Base-by-base conservation (phyloP, 1,140 invertebrate species). In the Atta texana region DNA sequence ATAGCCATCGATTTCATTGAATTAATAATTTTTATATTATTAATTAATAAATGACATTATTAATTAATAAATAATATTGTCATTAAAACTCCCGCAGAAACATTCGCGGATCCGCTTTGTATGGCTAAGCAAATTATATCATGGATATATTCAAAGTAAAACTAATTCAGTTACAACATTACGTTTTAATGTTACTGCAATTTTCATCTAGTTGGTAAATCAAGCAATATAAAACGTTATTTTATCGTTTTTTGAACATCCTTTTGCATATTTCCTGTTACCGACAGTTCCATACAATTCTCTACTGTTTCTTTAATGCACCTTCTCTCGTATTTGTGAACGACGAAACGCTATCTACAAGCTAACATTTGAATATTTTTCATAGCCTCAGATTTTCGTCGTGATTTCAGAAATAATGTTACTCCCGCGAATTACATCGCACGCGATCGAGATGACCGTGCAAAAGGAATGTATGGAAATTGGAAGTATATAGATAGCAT, bases 161-260 rank as follows among this genome's bases (percentile, higher is more conserved):
- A 74, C 8, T 55, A 59, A 57, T 87, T 74, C 21, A 59, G 59
- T 24, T 61, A 3, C 39, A 7, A 49, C 31, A n/a, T 72, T 86
- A 59, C 68, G 44, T 39, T 44, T 39, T 78, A 82, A 64, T 51
- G 57, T 53, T 39, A 21, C 39, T 61, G 39, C n/a, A 53, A 18
- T 39, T 71, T 72, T 84, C 71, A 82, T 84, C n/a, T n/a, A 28
- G 57, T 21, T 68, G 18, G 6, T 82, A 87, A 86, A 87, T 87
- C 78, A 71, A 10, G 44, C 76, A 57, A 85, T 57, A 39, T 72
- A 49, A 21, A 77, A 34, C 7, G 39, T 7, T 21, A 49, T 68
- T 85, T 75, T 78, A 39, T 85, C 82, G n/a, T 57, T n/a, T 28
- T 53, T 66, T 31, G 49, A 85, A 85, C 10, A 28, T 66, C 24